Evolutionary conservation across 2,113 vertebrate species (phyloP).

Genomic region (Donacobius atricapilla): DNA sequence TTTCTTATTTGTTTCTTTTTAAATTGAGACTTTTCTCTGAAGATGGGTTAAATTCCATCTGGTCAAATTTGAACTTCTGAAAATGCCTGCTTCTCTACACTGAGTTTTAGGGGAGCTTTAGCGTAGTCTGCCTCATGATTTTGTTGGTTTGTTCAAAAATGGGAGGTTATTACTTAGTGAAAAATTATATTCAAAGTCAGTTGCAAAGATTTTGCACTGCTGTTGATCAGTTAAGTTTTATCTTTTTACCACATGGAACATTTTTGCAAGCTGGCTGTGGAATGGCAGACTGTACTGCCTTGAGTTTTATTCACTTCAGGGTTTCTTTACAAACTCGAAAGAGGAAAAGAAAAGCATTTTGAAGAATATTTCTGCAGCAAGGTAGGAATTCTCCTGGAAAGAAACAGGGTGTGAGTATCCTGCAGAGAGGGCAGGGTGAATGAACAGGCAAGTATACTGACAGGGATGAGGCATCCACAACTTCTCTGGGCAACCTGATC

Average conservation of each 20-base stretch:
- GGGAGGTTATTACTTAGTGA: not conserved
- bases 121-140: not conserved
- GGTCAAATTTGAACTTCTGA: not conserved
- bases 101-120: not conserved
- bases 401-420: not conserved
- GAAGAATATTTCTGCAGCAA: not conserved
- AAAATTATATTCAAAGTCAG: not conserved
- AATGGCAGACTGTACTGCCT: not conserved
- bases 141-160: not conserved
- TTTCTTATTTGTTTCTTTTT: not conserved
- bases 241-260: not conserved
- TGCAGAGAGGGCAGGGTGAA: not conserved
- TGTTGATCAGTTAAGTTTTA: not conserved
- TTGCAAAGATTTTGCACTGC: not conserved
- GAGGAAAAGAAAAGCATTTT: not conserved
- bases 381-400: not conserved
- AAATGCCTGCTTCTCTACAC: not conserved
- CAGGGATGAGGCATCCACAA: not conserved
- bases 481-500: not conserved
- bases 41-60: not conserved
- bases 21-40: not conserved
- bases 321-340: not conserved
- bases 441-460: accelerated
- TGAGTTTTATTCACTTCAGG: not conserved
- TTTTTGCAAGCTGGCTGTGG: not conserved